Evolutionary conservation across 1,140 invertebrate species (phyloP), one percentile per base, ranked within the genome.

Genomic region (Dendrolimus punctatus): DNA sequence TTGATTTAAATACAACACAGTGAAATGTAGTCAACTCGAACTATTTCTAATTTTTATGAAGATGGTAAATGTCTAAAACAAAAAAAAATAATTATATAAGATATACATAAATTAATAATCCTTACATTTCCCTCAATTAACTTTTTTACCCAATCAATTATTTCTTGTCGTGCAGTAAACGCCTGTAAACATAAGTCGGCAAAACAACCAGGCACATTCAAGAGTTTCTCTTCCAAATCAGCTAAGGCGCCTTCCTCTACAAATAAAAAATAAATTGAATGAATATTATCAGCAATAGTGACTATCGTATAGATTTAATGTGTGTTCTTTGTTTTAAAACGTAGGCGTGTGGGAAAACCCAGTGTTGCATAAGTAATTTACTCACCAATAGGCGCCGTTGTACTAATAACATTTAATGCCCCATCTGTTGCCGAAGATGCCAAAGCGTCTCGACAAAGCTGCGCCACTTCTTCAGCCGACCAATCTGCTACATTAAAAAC

Each of bases 401-500:
- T 71, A 43, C 66, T 67, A 39, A 85, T 68, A 6, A 79, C 8
- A 48, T 80, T 71, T 2, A 68, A 23, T 6, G 70, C 72, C 5
- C 63, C 63, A 7, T 80, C 73, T 0, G 62, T 66, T 36, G 51
- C 51, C 3, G 67, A 61, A 6, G 67, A 60, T n/a, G 66, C 60
- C 6, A 57, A 55, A 9, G 74, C 70, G 44, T 78, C 69, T 8
- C 66, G 73, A 40, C 71, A 82, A 1, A 84, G 60, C 47, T 82
- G 70, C 0, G 74, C 51, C 3, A 85, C 55, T 54, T 85, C 82
- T 2, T 82, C 70, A 0, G 66, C 53, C 0, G 82, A 60, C 82
- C 80, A 82, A 46, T 85, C 79, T 0, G 71, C 74, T n/a, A 85
- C 80, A 50, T 81, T 84, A 47, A 76, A 80, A 8, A 85, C 57